phyloP scores from a whole-genome alignment of 1,140 invertebrate genomes.

The Cydia pomonella region DNA sequence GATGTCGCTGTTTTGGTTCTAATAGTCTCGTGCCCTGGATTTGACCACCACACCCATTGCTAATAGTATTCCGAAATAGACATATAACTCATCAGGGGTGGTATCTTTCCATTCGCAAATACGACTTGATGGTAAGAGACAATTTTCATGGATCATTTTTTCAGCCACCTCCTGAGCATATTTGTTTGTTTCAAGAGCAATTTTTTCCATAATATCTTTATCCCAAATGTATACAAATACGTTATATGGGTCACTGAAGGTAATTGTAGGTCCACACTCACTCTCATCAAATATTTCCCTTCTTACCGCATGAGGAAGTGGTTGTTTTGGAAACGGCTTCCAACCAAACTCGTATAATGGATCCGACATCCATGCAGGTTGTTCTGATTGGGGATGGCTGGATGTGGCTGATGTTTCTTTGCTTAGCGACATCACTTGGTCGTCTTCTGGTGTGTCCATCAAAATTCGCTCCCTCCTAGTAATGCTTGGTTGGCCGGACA shows the following conservation, averaged over 20 bases:
- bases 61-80: neutral
- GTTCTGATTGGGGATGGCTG: too few relatives aligned
- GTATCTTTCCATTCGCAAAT: neutral
- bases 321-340: neutral
- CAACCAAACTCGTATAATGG: neutral
- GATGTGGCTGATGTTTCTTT: too few relatives aligned
- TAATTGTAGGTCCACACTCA: neutral
- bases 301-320: neutral
- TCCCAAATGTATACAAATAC: conserved; percentile 2
- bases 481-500: too few relatives aligned
- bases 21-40: neutral
- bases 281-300: neutral
- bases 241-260: neutral
- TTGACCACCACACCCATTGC: neutral
- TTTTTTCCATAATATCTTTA: neutral
- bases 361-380: too few relatives aligned
- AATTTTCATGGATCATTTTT: neutral
- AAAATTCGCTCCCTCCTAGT: too few relatives aligned
- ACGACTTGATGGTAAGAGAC: neutral
- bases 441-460: too few relatives aligned
- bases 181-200: neutral
- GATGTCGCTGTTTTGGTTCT: neutral
- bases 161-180: neutral
- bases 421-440: too few relatives aligned
- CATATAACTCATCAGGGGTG: neutral